Evolutionary conservation across 2,888 invertebrate species (phyloP).

Genomic region (Galerucella pusilla): DNA sequence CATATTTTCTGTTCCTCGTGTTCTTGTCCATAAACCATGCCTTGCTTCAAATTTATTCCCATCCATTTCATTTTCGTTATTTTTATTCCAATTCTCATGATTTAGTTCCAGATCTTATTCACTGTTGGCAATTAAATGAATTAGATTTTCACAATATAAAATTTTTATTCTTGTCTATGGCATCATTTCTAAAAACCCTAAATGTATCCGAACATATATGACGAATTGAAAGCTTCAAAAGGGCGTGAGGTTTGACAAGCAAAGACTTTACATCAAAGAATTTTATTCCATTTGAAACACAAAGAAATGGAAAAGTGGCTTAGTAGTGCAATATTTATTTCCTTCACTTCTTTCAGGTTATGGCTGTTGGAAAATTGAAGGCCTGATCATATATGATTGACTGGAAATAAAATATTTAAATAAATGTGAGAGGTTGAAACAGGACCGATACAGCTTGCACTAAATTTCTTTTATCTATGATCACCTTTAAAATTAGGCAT

Average conservation of each 20-base stretch:
- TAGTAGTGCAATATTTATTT: conserved; percentile 31
- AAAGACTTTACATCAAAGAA: conserved; percentile 26
- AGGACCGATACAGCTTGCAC: background rate
- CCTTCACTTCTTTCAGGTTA: background rate
- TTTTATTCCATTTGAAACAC: conserved; percentile 14
- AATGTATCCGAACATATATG: conserved; percentile 14
- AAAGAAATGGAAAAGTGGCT: conserved; percentile 27
- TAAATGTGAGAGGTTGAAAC: conserved; percentile 23
- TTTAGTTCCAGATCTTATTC: too few species aligned
- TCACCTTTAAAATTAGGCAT: too few species aligned
- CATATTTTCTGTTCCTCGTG: too few species aligned
- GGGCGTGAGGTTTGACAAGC: conserved; percentile 12
- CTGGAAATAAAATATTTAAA: conserved; percentile 30
- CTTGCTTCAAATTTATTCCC: too few species aligned
- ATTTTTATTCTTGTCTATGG: background rate
- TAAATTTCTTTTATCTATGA: too few species aligned
- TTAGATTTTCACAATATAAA: too few species aligned
- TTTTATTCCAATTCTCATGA: too few species aligned
- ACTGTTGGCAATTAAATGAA: too few species aligned
- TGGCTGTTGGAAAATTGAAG: conserved; percentile 24
- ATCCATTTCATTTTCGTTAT: too few species aligned
- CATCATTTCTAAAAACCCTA: conserved; percentile 9
- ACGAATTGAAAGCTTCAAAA: conserved; percentile 20
- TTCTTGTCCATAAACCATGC: too few species aligned
- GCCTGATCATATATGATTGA: conserved; percentile 32